Evolutionary conservation across 2,113 vertebrate species (phyloP).

Genomic region (Percina caprodes): DNA sequence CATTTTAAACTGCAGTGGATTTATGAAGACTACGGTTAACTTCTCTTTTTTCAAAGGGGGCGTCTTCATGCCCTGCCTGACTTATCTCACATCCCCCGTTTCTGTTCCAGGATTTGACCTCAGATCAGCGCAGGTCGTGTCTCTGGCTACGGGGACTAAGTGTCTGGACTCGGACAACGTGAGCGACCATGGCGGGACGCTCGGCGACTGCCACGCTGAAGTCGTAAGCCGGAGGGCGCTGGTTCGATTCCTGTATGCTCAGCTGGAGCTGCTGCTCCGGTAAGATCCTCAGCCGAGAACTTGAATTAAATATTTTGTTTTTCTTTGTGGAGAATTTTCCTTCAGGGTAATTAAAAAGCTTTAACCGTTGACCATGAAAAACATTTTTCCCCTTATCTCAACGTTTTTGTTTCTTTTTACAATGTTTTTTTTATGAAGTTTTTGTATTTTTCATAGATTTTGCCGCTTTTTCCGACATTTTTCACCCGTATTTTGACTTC

Average conservation of each 20-base stretch:
- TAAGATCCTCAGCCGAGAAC: conserved; percentile 41
- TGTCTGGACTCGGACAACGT: conserved; percentile 88
- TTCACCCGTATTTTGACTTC: too few relatives aligned
- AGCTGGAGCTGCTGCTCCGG: conserved; percentile 80
- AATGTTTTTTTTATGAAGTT: too few relatives aligned
- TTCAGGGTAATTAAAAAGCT: neutral
- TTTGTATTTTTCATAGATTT: too few relatives aligned
- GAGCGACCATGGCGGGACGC: conserved; percentile 84
- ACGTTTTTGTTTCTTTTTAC: too few relatives aligned
- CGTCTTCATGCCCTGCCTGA: too few relatives aligned
- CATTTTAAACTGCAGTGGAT: too few relatives aligned
- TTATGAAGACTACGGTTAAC: too few relatives aligned
- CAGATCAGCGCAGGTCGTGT: conserved; percentile 91
- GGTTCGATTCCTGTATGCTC: conserved; percentile 78
- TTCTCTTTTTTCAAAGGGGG: too few relatives aligned
- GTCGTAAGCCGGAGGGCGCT: conserved; percentile 86
- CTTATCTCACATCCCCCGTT: too few relatives aligned
- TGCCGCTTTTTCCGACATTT: too few relatives aligned
- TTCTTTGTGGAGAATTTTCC: neutral
- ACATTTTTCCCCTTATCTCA: too few relatives aligned
- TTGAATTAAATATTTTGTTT: neutral
- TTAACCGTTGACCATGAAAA: too few relatives aligned
- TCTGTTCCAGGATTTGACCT: conserved; percentile 86
- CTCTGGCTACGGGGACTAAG: conserved; percentile 92
- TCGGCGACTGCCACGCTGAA: conserved; percentile 94